These are phyloP conservation scores for Eristalinus aeneus DNA, from an alignment of 2,888 invertebrate genomes.

Conservation along the genomic window DNA sequence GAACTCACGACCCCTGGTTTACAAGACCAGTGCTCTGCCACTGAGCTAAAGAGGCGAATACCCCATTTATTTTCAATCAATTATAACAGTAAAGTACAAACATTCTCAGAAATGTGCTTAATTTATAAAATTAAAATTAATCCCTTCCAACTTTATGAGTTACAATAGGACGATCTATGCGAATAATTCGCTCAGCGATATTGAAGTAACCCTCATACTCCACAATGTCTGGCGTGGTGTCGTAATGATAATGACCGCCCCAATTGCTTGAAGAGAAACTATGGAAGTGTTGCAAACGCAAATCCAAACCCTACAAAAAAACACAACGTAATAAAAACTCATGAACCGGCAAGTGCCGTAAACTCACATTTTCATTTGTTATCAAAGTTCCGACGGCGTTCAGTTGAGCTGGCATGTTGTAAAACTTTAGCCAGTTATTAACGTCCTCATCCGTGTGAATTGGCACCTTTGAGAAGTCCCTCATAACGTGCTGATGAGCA, in stretches of 20 bases:
- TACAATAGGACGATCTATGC: conserved; percentile 87
- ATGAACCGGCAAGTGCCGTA: neutral
- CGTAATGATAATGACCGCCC: conserved; percentile 98
- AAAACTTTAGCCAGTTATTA: conserved; percentile 94
- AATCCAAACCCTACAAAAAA: conserved; percentile 88
- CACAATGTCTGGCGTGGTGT: conserved; percentile 92
- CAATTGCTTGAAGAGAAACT: conserved; percentile 91
- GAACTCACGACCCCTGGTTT: conserved; percentile 76
- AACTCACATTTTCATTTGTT: conserved; percentile 88
- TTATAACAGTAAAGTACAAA: neutral
- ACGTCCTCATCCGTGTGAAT: conserved; percentile 88
- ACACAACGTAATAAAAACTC: neutral
- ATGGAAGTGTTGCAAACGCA: conserved; percentile 98
- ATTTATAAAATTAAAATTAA: conserved; percentile 79
- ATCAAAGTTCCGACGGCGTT: conserved; percentile 93
- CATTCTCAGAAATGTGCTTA: neutral
- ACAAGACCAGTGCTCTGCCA: conserved; percentile 76
- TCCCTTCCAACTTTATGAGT: conserved; percentile 89
- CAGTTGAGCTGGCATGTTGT: conserved; percentile 93
- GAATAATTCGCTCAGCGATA: conserved; percentile 86
- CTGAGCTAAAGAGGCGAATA: conserved; percentile 75
- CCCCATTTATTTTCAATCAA: neutral
- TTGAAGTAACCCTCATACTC: conserved; percentile 94
- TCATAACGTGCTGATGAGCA: conserved; percentile 97
- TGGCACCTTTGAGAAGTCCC: conserved; percentile 91